Percentiles rank a stretch among this genome's conserved stretches.
Conservation (phyloP, 2,888 invertebrate genomes). For the Kuschelorhynchus macadamiae region DNA sequence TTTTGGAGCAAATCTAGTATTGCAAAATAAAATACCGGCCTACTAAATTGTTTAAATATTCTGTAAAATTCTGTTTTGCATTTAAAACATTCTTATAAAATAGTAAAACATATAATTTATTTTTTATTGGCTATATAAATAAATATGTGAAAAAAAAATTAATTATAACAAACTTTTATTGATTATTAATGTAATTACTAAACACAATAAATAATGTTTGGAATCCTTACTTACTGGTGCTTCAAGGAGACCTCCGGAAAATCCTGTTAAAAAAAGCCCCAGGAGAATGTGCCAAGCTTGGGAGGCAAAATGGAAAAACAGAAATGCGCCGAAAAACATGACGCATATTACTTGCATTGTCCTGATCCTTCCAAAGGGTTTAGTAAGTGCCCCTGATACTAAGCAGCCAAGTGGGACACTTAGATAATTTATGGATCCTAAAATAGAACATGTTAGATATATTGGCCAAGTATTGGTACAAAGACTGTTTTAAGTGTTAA, state of each 20-base stretch:
- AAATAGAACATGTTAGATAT: no score
- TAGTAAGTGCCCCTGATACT: constrained; percentile 79
- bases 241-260: constrained; percentile 84
- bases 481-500: no score
- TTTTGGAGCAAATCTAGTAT: no score
- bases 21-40: no score
- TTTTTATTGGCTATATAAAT: not conserved
- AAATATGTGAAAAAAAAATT: not conserved
- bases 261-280: constrained; percentile 79
- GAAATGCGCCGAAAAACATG: constrained; percentile 83
- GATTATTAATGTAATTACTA: no score
- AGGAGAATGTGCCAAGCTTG: constrained; percentile 76
- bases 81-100: no score
- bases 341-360: constrained; percentile 84
- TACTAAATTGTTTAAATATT: no score
- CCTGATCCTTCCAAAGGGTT: constrained; percentile 79
- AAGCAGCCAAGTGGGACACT: constrained; percentile 86
- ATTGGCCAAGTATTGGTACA: no score
- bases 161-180: not conserved
- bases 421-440: constrained; percentile 83
- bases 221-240: constrained; percentile 77
- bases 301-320: constrained; percentile 78
- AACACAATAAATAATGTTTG: not conserved
- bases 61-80: no score
- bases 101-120: not conserved